Percentiles rank a stretch among this genome's conserved stretches.
Conservation (phyloP, 2,888 invertebrate species). For the Pristionchus arcanus region DNA sequence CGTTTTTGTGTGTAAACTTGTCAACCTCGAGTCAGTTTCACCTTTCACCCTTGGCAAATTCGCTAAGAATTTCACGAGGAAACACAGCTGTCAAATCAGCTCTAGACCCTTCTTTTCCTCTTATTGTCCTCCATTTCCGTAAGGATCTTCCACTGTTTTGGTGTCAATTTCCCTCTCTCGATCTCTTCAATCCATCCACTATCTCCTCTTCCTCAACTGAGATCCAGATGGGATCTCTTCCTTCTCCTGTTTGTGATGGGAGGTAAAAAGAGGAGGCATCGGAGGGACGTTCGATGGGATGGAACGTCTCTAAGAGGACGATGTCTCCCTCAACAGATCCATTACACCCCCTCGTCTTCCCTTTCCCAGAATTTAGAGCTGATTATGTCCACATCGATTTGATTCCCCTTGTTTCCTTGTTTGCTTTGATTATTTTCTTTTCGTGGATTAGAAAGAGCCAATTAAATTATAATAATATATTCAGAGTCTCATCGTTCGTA, state of each 20-base stretch:
- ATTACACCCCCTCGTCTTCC: background rate
- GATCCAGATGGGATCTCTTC: constrained; percentile 7
- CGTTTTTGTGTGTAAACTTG: constrained; percentile 30
- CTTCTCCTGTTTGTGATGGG: constrained; percentile 18
- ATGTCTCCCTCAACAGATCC: background rate
- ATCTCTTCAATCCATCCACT: constrained; percentile 39
- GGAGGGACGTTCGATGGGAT: background rate
- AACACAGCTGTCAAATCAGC: constrained; percentile 6
- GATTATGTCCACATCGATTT: background rate
- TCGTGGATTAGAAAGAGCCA: no score
- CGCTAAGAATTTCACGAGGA: background rate
- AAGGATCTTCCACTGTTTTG: background rate
- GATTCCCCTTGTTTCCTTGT: constrained; percentile 5
- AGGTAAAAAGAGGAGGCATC: background rate
- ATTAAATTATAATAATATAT: no score
- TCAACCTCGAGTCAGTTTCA: background rate
- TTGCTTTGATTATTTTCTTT: background rate
- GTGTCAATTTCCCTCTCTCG: background rate
- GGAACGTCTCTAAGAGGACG: background rate
- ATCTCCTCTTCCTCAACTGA: background rate
- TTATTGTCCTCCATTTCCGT: background rate
- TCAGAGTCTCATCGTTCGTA: background rate
- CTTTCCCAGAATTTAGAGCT: background rate
- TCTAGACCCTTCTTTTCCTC: background rate
- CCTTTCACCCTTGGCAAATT: constrained; percentile 7